Evolutionary conservation across 2,113 vertebrate genomes (phyloP).

Genomic region (Pachycephala philippinensis): DNA sequence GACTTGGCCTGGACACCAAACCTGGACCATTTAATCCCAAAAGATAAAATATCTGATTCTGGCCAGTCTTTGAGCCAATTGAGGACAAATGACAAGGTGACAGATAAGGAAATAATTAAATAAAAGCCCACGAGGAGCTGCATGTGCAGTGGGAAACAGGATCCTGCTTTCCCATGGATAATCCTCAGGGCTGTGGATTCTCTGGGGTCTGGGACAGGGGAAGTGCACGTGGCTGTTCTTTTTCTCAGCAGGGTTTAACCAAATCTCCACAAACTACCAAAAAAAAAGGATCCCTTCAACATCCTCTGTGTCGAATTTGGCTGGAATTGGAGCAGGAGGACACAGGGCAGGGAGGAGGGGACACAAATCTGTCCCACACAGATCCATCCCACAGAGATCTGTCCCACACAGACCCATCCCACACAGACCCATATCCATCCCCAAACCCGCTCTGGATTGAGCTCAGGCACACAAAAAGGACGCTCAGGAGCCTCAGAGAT

Average conservation of each 20-base stretch:
- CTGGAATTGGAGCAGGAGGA: neutral
- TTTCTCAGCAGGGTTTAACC: neutral
- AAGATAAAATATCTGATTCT: neutral
- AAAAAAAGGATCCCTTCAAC: neutral
- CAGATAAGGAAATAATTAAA: neutral
- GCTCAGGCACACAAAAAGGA: neutral
- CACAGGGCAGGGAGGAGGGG: neutral
- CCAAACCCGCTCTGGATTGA: accelerated
- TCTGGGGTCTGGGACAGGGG: neutral
- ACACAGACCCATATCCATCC: accelerated
- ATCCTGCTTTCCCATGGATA: neutral
- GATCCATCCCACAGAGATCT: no score
- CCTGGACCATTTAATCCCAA: accelerated
- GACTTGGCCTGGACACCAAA: neutral
- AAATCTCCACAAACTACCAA: neutral
- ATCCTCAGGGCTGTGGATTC: neutral
- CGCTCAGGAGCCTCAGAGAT: accelerated
- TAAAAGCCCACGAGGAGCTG: neutral
- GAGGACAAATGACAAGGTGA: neutral
- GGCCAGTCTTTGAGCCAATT: neutral
- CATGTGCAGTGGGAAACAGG: neutral
- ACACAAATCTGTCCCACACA: accelerated
- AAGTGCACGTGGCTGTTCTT: accelerated
- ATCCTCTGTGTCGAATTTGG: accelerated
- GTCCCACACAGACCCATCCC: accelerated